Conservation (phyloP, 2,113 vertebrate species). For the Labeo rohita region DNA sequence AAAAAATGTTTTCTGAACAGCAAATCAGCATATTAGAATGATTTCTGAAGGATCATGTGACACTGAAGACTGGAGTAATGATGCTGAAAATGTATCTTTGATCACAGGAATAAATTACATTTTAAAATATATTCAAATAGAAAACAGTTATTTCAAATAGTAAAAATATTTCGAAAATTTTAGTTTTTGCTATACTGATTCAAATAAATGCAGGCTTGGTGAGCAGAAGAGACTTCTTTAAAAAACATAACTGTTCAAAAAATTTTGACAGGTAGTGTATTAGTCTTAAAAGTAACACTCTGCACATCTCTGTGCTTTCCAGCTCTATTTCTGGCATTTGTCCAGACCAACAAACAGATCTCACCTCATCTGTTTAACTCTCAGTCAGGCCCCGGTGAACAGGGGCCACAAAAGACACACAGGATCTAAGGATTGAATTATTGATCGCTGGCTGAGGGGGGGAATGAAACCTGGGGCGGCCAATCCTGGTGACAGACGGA, state of each 20-base stretch:
- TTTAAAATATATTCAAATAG: background rate
- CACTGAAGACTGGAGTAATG: background rate
- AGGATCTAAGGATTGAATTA: constrained; percentile 42
- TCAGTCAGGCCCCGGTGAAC: background rate
- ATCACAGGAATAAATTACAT: background rate
- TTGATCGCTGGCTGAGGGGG: constrained; percentile 29
- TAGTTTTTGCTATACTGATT: background rate
- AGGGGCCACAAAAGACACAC: background rate
- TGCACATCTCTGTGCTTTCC: background rate
- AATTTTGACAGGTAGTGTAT: too few species aligned
- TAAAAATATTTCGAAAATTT: background rate
- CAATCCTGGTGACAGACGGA: constrained; percentile 44
- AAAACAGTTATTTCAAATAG: background rate
- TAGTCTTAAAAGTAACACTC: background rate
- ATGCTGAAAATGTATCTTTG: background rate
- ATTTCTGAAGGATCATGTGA: background rate
- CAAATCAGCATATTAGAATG: background rate
- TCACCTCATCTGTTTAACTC: constrained; percentile 9
- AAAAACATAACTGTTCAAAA: too few species aligned
- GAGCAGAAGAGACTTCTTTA: too few species aligned
- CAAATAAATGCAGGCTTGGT: background rate
- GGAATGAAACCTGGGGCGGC: constrained; percentile 4
- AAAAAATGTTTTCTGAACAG: background rate
- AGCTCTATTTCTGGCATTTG: background rate
- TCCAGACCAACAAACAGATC: background rate